phyloP scores from a whole-genome alignment of 2,113 vertebrate genomes.

The Nesospiza acunhae region DNA sequence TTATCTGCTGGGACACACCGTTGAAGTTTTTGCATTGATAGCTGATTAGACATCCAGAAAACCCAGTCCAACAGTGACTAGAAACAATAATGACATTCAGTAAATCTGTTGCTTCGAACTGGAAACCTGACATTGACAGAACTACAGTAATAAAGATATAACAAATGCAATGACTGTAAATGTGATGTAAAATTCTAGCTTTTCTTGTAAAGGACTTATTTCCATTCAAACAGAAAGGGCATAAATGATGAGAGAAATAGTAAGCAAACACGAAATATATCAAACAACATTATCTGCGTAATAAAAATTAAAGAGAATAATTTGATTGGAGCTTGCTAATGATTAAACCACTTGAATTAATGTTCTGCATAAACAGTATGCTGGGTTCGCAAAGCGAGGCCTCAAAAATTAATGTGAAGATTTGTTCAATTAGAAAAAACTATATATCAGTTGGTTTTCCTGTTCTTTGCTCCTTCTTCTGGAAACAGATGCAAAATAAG shows the following conservation, averaged over 20 bases:
- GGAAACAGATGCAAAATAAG: background rate
- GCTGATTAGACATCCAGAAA: background rate
- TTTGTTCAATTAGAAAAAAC: background rate
- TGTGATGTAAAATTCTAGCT: background rate
- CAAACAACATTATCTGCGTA: background rate
- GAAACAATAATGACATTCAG: background rate
- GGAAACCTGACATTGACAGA: background rate
- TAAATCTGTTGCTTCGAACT: background rate
- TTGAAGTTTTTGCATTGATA: background rate
- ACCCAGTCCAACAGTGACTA: background rate
- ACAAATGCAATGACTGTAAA: background rate
- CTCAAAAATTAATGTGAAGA: background rate
- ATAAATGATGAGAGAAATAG: background rate
- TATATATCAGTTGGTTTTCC: background rate
- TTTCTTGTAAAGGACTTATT: background rate
- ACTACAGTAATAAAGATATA: background rate
- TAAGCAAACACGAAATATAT: background rate
- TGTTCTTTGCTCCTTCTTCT: background rate
- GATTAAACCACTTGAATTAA: background rate
- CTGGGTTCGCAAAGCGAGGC: background rate
- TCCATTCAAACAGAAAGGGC: background rate
- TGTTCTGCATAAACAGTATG: background rate
- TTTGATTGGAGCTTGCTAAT: background rate
- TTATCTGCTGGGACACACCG: background rate
- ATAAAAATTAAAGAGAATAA: slow-evolving; percentile 9